phyloP scores from a whole-genome alignment of 2,888 invertebrate species.

The Scaptomyza cyrtandrae region DNA sequence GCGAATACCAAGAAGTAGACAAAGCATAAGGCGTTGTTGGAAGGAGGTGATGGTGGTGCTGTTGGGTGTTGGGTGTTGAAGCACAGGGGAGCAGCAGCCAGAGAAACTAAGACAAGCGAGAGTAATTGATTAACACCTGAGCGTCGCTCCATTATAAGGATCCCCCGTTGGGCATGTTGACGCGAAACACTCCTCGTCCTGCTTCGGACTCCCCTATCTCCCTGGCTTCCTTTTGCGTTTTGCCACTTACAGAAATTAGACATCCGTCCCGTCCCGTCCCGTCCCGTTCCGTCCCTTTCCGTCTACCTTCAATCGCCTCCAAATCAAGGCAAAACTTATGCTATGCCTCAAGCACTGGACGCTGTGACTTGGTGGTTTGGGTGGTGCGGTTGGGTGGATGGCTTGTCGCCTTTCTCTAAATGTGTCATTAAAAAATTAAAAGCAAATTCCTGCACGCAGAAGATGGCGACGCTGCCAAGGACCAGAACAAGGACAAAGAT shows the following conservation, averaged over 20 bases:
- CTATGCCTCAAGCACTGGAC: slow-evolving; percentile 9
- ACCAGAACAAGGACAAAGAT: slow-evolving; percentile 8
- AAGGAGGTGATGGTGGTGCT: no score
- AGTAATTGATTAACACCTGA: slow-evolving; percentile 72
- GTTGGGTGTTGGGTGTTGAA: no score
- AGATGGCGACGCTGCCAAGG: slow-evolving; percentile 19
- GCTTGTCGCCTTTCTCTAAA: slow-evolving; percentile 37
- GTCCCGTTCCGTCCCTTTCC: background rate
- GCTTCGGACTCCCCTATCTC: background rate
- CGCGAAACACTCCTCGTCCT: slow-evolving; percentile 20
- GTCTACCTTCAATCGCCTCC: slow-evolving; percentile 13
- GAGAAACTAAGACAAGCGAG: slow-evolving; percentile 23
- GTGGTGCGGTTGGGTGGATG: background rate
- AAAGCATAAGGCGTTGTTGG: background rate
- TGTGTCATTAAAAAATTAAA: slow-evolving; percentile 77
- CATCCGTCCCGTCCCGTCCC: background rate
- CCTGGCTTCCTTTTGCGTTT: slow-evolving; percentile 1
- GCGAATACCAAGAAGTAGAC: slow-evolving; percentile 13
- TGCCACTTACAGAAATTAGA: slow-evolving; percentile 63
- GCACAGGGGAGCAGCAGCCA: background rate
- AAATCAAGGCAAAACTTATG: slow-evolving; percentile 53
- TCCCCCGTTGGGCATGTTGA: slow-evolving; percentile 35
- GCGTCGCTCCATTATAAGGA: slow-evolving; percentile 53
- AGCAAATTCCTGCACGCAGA: slow-evolving; percentile 59
- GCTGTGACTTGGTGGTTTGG: background rate